Evolutionary conservation across 1,140 invertebrate species (phyloP).

Genomic region (Hetaerina americana): DNA sequence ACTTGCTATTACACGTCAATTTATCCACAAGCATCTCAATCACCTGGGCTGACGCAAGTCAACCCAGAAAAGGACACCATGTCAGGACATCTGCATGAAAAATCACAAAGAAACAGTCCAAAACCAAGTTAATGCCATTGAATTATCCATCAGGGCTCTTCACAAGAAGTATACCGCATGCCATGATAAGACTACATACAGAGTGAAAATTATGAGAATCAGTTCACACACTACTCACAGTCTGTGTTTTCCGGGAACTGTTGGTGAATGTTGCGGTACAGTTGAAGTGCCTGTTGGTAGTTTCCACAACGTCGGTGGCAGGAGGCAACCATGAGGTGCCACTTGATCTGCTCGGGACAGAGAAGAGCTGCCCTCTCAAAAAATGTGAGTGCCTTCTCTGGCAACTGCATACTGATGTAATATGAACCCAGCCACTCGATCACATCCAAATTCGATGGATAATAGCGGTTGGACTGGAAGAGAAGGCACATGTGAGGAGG

Average conservation of each 20-base stretch:
- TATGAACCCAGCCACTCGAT: conserved; percentile 88
- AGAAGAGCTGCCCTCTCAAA: conserved; percentile 81
- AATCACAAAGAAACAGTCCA: no score
- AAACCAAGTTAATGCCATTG: no score
- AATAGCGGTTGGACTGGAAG: conserved; percentile 70
- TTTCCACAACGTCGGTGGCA: conserved; percentile 71
- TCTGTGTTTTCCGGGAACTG: conserved; percentile 77
- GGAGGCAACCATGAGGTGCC: conserved; percentile 72
- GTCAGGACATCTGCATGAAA: no score
- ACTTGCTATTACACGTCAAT: no score
- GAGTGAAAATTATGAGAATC: no score
- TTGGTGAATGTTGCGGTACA: conserved; percentile 64
- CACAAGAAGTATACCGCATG: no score
- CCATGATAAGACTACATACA: no score
- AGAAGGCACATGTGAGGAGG: no score
- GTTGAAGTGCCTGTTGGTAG: conserved; percentile 66
- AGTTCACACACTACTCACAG: conserved; percentile 37
- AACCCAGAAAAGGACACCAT: no score
- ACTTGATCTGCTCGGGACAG: conserved; percentile 71
- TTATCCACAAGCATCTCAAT: no score
- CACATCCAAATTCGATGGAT: conserved; percentile 76
- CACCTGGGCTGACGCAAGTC: no score
- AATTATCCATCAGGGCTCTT: no score
- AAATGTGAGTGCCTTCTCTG: conserved; percentile 79
- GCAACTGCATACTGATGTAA: conserved; percentile 77